These are phyloP conservation scores for Epirrhoe alternata DNA, from an alignment of 2,888 invertebrate species.

Conservation along the genomic window DNA sequence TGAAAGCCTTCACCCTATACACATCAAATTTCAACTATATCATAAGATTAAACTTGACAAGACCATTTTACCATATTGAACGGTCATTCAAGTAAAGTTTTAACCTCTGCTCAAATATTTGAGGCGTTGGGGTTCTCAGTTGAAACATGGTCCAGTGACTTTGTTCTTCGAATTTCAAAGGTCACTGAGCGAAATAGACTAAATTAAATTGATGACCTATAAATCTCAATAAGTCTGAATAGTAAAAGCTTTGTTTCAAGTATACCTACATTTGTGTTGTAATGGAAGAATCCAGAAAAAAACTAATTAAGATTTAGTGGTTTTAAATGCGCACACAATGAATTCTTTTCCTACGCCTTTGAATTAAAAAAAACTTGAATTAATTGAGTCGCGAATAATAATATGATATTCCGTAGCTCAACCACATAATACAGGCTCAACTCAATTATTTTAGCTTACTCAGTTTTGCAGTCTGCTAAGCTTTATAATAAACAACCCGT, in stretches of 20 bases:
- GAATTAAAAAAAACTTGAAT: no score
- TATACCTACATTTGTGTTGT: no score
- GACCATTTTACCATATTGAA: slow-evolving; percentile 30
- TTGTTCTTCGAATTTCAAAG: slow-evolving; percentile 37
- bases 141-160: slow-evolving; percentile 27
- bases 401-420: no score
- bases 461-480: background rate
- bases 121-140: slow-evolving; percentile 20
- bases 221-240: background rate
- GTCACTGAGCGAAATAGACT: slow-evolving; percentile 38
- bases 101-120: slow-evolving; percentile 40
- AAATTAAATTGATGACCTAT: background rate
- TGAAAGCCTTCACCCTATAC: background rate
- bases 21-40: slow-evolving; percentile 1
- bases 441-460: no score
- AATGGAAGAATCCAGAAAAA: no score
- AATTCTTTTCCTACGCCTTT: no score
- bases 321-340: no score
- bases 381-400: no score
- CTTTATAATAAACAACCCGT: background rate
- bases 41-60: slow-evolving; percentile 9
- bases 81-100: slow-evolving; percentile 31
- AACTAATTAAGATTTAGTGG: no score
- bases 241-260: no score
- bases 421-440: no score